Conservation (phyloP, 1,140 invertebrate genomes). For the Dolichoris vasculosae region DNA sequence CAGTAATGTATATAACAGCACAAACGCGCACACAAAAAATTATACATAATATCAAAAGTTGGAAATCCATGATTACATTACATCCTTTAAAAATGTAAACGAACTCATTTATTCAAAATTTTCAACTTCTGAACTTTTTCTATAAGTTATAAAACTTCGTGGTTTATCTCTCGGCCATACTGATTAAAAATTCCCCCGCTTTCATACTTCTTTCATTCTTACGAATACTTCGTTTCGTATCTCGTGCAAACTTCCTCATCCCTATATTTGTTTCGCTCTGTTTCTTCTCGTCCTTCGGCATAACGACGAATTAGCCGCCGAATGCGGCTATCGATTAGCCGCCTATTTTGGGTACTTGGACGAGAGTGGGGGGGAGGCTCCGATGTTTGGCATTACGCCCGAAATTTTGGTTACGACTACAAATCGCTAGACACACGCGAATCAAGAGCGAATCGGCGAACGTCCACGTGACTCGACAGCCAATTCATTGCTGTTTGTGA, state of each 20-base stretch:
- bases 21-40: too few relatives aligned
- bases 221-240: neutral
- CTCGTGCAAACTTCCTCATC: neutral
- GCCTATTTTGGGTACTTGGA: neutral
- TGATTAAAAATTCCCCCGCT: too few relatives aligned
- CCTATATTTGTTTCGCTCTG: neutral
- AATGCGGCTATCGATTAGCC: constrained; percentile 30
- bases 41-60: too few relatives aligned
- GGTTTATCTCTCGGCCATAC: too few relatives aligned
- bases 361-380: neutral
- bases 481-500: neutral
- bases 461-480: neutral
- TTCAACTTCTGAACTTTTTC: too few relatives aligned
- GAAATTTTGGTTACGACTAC: neutral
- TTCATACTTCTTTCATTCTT: neutral
- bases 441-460: neutral
- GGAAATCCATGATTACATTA: too few relatives aligned
- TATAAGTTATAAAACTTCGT: too few relatives aligned
- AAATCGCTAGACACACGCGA: neutral
- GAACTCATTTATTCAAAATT: too few relatives aligned
- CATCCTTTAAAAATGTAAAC: too few relatives aligned
- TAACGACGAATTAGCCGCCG: neutral
- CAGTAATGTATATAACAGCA: too few relatives aligned
- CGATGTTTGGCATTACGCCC: constrained; percentile 5
- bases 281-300: neutral